A percentile compares a stretch with the other conserved stretches of the same genome.
These are phyloP conservation scores for Ptycholaimellus sp. DNA, from an alignment of 2,888 invertebrate species.

Conservation along the genomic window DNA sequence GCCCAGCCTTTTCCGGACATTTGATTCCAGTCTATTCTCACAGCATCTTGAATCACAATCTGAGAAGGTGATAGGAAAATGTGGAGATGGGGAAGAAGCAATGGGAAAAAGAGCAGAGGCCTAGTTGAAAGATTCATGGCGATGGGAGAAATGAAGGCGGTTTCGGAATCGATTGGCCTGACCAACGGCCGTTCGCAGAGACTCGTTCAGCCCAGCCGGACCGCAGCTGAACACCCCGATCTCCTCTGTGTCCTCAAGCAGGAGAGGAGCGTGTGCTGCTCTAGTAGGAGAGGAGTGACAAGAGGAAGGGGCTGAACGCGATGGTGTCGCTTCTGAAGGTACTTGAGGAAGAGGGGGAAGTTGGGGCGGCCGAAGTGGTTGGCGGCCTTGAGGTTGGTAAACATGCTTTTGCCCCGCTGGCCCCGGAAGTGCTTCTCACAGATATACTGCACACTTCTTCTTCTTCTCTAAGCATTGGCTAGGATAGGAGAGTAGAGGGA, in stretches of 20 bases:
- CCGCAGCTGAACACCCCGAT: constrained; percentile 98
- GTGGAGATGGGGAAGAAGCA: constrained; percentile 85
- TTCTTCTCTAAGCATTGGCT: not conserved
- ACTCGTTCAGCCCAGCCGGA: constrained; percentile 78
- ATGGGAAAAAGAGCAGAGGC: constrained; percentile 63
- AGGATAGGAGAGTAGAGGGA: not conserved
- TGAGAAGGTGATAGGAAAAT: too few species aligned
- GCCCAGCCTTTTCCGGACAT: too few species aligned
- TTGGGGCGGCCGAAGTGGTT: constrained; percentile 90
- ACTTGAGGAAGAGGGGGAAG: constrained; percentile 82
- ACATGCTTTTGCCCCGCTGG: constrained; percentile 49
- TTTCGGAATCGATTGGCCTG: constrained; percentile 85
- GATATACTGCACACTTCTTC: constrained; percentile 48
- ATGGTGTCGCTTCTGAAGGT: constrained; percentile 82
- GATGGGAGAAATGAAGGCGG: too few species aligned
- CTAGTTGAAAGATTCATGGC: too few species aligned
- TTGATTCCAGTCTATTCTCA: too few species aligned
- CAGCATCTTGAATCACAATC: too few species aligned
- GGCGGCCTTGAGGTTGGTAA: constrained; percentile 49
- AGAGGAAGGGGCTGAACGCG: constrained; percentile 40
- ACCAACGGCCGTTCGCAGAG: constrained; percentile 84
- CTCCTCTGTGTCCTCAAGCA: constrained; percentile 31
- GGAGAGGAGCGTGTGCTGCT: not conserved
- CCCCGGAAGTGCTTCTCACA: constrained; percentile 95
- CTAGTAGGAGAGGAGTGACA: not conserved